A percentile compares a stretch with the other conserved stretches of the same genome.
phyloP scores from a whole-genome alignment of 2,888 invertebrate species.

The Bembecia ichneumoniformis region DNA sequence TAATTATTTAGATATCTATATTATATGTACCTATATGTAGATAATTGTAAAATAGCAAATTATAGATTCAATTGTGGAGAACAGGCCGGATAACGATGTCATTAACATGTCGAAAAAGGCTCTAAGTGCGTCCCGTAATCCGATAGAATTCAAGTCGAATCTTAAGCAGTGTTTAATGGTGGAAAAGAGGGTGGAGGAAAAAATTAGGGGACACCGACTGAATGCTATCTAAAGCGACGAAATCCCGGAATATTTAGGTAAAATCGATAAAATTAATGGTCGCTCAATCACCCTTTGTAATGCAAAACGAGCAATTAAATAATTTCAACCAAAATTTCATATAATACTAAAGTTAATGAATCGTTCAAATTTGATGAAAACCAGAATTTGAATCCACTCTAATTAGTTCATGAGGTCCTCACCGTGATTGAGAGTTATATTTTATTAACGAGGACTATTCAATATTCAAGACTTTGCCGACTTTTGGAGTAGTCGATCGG shows the following conservation, averaged over 20 bases:
- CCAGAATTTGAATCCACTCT: slow-evolving; percentile 11
- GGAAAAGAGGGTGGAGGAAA: slow-evolving; percentile 10
- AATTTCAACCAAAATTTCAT: background rate
- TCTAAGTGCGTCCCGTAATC: slow-evolving; percentile 41
- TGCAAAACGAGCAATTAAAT: background rate
- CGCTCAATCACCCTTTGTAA: slow-evolving; percentile 1
- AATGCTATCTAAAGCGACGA: slow-evolving; percentile 9
- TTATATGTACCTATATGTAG: background rate
- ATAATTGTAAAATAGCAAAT: slow-evolving; percentile 10
- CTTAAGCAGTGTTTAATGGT: slow-evolving; percentile 44
- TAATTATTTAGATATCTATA: background rate
- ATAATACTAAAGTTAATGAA: background rate
- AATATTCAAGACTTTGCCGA: slow-evolving; percentile 47
- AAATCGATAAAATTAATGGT: slow-evolving; percentile 24
- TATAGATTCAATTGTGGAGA: slow-evolving; percentile 22
- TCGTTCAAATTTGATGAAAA: background rate
- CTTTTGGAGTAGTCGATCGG: slow-evolving; percentile 33
- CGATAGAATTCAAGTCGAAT: slow-evolving; percentile 31
- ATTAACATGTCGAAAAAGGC: slow-evolving; percentile 36
- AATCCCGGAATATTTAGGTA: slow-evolving; percentile 18
- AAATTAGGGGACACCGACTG: slow-evolving; percentile 10
- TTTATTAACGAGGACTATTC: slow-evolving; percentile 51
- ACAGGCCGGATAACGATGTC: slow-evolving; percentile 32
- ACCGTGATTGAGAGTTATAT: slow-evolving; percentile 48
- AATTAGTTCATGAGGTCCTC: slow-evolving; percentile 33